Evolutionary conservation across 2,888 invertebrate genomes (phyloP).

Genomic region (Agrochola lota): DNA sequence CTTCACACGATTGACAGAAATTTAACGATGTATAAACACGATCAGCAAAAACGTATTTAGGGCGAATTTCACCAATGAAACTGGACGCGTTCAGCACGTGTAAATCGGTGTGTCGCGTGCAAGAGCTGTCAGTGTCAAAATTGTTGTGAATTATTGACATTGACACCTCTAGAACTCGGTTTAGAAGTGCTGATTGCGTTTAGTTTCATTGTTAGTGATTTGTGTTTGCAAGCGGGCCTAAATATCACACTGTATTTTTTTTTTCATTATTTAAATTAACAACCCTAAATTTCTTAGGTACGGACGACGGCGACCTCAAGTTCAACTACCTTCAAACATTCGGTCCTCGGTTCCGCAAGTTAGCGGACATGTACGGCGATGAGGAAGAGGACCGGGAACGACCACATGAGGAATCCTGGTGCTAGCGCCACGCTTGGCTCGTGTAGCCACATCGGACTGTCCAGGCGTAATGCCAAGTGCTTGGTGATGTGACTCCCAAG

Average conservation of each 20-base stretch:
- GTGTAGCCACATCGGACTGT: slow-evolving; percentile 80
- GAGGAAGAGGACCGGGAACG: slow-evolving; percentile 93
- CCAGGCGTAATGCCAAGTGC: slow-evolving; percentile 62
- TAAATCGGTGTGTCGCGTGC: too few species aligned
- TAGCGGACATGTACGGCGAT: slow-evolving; percentile 98
- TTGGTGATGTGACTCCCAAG: slow-evolving; percentile 67
- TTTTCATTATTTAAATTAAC: neutral
- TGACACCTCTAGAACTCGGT: too few species aligned
- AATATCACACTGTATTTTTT: neutral
- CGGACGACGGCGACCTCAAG: slow-evolving; percentile 97
- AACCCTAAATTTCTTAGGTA: slow-evolving; percentile 82
- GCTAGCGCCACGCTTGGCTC: slow-evolving; percentile 91
- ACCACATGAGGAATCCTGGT: slow-evolving; percentile 96
- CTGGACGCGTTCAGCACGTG: too few species aligned
- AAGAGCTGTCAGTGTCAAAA: too few species aligned
- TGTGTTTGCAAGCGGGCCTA: neutral
- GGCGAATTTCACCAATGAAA: too few species aligned
- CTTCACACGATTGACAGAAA: neutral
- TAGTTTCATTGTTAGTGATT: neutral
- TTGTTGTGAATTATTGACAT: too few species aligned
- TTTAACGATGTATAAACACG: neutral
- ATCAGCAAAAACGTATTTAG: neutral
- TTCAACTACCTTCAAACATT: slow-evolving; percentile 98
- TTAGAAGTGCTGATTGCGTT: too few species aligned
- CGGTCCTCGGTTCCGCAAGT: slow-evolving; percentile 98